Base-by-base conservation (phyloP, 2,113 vertebrate species). In the Syngnathus scovelli region DNA sequence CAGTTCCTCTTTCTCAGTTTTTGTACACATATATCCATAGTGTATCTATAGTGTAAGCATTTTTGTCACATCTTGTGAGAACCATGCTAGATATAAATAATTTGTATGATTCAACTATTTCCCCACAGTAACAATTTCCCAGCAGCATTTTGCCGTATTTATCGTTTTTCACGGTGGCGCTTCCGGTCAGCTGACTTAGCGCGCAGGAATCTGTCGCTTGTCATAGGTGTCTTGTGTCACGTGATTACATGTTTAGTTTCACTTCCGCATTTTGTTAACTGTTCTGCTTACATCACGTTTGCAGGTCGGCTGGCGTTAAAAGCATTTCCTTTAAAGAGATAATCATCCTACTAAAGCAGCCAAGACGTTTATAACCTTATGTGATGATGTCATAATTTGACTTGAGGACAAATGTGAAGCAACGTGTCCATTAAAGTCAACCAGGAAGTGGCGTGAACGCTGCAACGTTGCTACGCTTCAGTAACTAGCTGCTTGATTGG, bases 201-300 rank as follows among this genome's bases (percentile, higher is more conserved):
- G 55, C 6, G 36, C 39, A 21, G 12, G 19, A 44, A 43, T 43
- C 66, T 64, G 0, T 54, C 59, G 72, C 48, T 55, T 63, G 67
- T 79, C 61, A 82, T 84, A 85, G 83, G 85, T 68, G 43, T 46
- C 70, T 39, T 2, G 13, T 3, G 12, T 11, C 83, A 37, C 77
- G 82, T 70, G 62, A 27, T 4, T 21, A 16, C 74, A 58, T 83
- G 82, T 85, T 87, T 86, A 63, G 84, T 89, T 90, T 91, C 88
- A 91, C 83, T 92, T 92, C 91, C 91, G 90, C 83, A 82, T 78
- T 83, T 37, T 11, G 36, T 61, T 58, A 59, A 9, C 43, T 60
- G 51, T 16, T 62, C 39, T 21, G 10, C 39, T 52, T 16, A 43
- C 72, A 86, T 83, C 77, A 5, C 41, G 61, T 68, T 87, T 84